Evolutionary conservation across 2,888 invertebrate species (phyloP).

Genomic region (Melipona bicolor): DNA sequence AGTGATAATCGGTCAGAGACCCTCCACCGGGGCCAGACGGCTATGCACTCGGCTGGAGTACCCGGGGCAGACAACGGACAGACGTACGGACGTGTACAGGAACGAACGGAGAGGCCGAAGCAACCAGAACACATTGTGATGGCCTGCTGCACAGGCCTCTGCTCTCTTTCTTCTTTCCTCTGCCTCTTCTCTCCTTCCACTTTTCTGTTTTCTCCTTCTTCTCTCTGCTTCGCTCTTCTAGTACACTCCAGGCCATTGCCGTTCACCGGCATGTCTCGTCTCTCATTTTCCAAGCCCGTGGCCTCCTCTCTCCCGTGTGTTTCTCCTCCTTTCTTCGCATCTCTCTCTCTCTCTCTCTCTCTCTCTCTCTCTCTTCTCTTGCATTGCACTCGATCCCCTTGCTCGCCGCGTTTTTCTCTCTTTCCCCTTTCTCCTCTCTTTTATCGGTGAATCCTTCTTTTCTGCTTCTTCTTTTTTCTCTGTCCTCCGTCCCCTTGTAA

Average conservation of each 20-base stretch:
- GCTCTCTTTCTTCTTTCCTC: slow-evolving; percentile 1
- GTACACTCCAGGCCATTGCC: slow-evolving; percentile 62
- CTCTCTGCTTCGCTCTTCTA: slow-evolving; percentile 37
- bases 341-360: too few species aligned
- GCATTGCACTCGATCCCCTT: slow-evolving; percentile 10
- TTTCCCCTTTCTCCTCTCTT: neutral
- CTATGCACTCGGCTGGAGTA: slow-evolving; percentile 72
- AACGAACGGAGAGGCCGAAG: slow-evolving; percentile 59
- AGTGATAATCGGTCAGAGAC: slow-evolving; percentile 82
- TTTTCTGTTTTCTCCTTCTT: slow-evolving; percentile 1
- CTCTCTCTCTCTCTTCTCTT: slow-evolving; percentile 15
- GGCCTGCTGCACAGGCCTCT: slow-evolving; percentile 56
- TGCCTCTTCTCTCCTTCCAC: neutral
- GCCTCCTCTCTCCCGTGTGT: slow-evolving; percentile 19
- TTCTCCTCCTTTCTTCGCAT: slow-evolving; percentile 2
- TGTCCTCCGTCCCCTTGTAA: neutral
- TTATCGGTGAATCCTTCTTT: neutral
- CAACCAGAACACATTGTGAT: slow-evolving; percentile 66
- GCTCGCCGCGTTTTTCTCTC: slow-evolving; percentile 21
- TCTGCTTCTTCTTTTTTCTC: slow-evolving; percentile 1
- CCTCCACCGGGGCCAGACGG: slow-evolving; percentile 77
- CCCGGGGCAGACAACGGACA: slow-evolving; percentile 73
- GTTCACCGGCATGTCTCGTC: slow-evolving; percentile 56
- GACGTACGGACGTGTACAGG: slow-evolving; percentile 63
- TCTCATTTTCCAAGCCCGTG: slow-evolving; percentile 52